Percentiles rank a stretch among this genome's conserved stretches.
These are phyloP conservation scores for Macrochelys suwanniensis DNA, from an alignment of 2,797 vertebrate genomes.

Conservation along the genomic window DNA sequence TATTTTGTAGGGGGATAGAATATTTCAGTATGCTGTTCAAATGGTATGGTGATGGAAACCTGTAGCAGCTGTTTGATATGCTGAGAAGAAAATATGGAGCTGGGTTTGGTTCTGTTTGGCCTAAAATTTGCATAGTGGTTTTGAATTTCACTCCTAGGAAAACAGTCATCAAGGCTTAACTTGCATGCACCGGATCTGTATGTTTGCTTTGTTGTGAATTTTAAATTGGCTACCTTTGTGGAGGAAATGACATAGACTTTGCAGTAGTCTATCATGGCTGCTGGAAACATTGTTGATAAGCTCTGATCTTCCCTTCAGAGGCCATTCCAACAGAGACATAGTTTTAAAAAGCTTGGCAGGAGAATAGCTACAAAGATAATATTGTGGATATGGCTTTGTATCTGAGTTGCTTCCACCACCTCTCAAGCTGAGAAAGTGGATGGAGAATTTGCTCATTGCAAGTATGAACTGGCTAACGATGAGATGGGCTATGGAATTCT, in stretches of 20 bases:
- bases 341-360: background rate
- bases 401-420: background rate
- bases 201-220: background rate
- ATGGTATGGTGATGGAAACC: background rate
- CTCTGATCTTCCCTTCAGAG: background rate
- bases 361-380: background rate
- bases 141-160: background rate
- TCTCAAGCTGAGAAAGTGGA: background rate
- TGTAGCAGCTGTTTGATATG: background rate
- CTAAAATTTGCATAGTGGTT: background rate
- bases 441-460: background rate
- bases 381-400: background rate
- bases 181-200: no score
- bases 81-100: background rate
- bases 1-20: background rate
- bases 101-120: background rate
- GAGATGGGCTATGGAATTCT: rapidly evolving
- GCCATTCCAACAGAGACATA: background rate
- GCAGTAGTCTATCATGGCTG: background rate
- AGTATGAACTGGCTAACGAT: background rate
- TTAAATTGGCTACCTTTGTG: background rate
- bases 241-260: background rate
- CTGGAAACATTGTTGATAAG: background rate
- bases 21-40: background rate
- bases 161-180: background rate